These are phyloP conservation scores for Chelon auratus DNA, from an alignment of 2,797 vertebrate species.

Conservation along the genomic window DNA sequence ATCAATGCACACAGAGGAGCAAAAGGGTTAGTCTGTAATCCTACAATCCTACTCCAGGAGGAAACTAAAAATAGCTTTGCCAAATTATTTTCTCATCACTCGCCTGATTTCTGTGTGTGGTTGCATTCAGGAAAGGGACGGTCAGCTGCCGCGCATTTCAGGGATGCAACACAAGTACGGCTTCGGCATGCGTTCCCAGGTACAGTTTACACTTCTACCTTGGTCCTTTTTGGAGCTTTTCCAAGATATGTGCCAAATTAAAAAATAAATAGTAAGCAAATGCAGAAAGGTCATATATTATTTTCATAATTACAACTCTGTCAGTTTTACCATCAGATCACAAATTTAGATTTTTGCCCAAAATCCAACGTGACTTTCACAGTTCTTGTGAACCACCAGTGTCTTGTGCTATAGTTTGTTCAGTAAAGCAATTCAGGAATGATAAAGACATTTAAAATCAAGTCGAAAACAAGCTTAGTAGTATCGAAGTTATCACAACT, in stretches of 20 bases:
- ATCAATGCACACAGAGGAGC: conserved; percentile 38
- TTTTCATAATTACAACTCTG: conserved; percentile 63
- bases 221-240: conserved; percentile 48
- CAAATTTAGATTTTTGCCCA: conserved; percentile 62
- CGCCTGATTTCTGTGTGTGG: conserved; percentile 14
- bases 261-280: conserved; percentile 81
- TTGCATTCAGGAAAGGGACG: conserved; percentile 34
- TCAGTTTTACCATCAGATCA: conserved; percentile 50
- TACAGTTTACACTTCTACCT: conserved; percentile 62
- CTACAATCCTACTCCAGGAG: conserved; percentile 12
- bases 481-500: conserved; percentile 73
- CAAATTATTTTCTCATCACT: conserved; percentile 23
- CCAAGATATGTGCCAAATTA: conserved; percentile 75
- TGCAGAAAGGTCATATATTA: conserved; percentile 73
- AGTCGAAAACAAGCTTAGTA: conserved; percentile 73
- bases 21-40: conserved; percentile 8
- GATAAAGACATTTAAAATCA: conserved; percentile 71
- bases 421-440: conserved; percentile 74
- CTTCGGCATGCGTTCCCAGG: conserved; percentile 64
- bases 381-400: conserved; percentile 74
- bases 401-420: conserved; percentile 86
- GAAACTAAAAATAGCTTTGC: conserved; percentile 28
- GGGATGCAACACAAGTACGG: conserved; percentile 50
- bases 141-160: conserved; percentile 54
- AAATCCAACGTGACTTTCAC: conserved; percentile 66